Percentiles rank a stretch among this genome's conserved stretches.
These are phyloP conservation scores for Andrena camellia DNA, from an alignment of 2,888 invertebrate genomes.

Conservation along the genomic window DNA sequence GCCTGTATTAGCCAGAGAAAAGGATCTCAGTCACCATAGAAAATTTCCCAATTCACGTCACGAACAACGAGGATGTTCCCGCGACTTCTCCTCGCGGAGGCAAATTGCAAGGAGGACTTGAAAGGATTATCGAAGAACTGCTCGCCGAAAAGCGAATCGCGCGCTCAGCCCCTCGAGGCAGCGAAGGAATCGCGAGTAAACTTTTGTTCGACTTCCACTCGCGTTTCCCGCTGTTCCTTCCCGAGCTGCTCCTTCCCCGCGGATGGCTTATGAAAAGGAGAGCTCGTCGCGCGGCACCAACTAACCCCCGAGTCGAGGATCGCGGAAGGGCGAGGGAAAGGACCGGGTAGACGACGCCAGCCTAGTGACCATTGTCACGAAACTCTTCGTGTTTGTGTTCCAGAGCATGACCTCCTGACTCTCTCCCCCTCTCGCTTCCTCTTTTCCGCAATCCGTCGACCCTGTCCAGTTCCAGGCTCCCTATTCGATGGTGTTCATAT, in stretches of 20 bases:
- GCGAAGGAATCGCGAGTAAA: slow-evolving; percentile 11
- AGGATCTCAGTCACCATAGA: no score
- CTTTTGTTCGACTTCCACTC: slow-evolving; percentile 21
- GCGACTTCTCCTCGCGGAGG: neutral
- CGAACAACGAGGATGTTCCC: no score
- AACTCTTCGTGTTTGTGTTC: slow-evolving; percentile 44
- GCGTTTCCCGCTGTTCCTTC: slow-evolving; percentile 16
- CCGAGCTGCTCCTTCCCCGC: neutral
- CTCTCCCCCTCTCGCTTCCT: slow-evolving; percentile 1
- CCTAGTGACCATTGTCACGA: slow-evolving; percentile 41
- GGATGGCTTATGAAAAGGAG: slow-evolving; percentile 30
- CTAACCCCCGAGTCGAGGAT: slow-evolving; percentile 10
- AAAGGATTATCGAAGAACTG: no score
- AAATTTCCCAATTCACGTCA: no score
- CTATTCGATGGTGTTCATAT: slow-evolving; percentile 43
- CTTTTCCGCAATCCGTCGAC: slow-evolving; percentile 8
- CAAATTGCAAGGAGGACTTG: slow-evolving; percentile 2
- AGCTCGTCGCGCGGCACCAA: slow-evolving; percentile 2
- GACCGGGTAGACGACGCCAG: neutral
- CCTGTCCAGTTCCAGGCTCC: slow-evolving; percentile 32
- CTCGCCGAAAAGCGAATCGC: neutral
- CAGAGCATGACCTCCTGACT: slow-evolving; percentile 4
- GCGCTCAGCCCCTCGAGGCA: slow-evolving; percentile 12
- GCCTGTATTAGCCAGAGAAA: no score
- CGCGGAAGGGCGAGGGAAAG: slow-evolving; percentile 6